Percentiles rank a stretch among this genome's conserved stretches.
phyloP scores from a whole-genome alignment of 2,797 vertebrate genomes.

The Microhierax caerulescens region DNA sequence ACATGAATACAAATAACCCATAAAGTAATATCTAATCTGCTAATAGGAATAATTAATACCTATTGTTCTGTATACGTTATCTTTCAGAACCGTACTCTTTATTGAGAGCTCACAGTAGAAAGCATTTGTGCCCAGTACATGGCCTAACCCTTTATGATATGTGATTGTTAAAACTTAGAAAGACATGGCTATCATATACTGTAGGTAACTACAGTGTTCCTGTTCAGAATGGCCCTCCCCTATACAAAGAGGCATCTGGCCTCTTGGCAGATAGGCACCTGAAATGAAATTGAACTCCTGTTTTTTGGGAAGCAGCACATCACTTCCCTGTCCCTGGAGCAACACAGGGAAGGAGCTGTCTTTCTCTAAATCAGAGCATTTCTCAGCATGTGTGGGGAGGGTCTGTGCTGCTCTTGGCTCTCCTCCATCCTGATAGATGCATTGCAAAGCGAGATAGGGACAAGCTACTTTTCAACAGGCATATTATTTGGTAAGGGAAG shows the following conservation, averaged over 20 bases:
- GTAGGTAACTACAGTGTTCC: background rate
- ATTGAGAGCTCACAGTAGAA: background rate
- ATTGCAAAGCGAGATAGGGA: background rate
- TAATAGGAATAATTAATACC: background rate
- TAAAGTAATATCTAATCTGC: background rate
- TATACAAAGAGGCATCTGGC: background rate
- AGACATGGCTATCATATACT: background rate
- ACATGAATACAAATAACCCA: background rate
- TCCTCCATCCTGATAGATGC: background rate
- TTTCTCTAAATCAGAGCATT: constrained; percentile 1
- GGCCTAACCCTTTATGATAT: background rate
- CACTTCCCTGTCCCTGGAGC: background rate
- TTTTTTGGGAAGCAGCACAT: background rate
- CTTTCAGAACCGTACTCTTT: background rate
- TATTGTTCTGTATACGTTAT: background rate
- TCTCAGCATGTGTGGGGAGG: background rate
- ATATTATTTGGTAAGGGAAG: background rate
- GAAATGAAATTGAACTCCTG: background rate
- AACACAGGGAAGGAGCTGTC: background rate
- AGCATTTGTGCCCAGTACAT: background rate
- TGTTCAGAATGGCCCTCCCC: background rate
- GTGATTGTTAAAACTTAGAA: background rate
- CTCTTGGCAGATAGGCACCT: background rate
- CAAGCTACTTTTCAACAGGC: background rate
- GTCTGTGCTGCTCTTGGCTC: background rate